These are phyloP conservation scores for Rhadinocentrus ornatus DNA, from an alignment of 2,797 vertebrate species.

Conservation along the genomic window DNA sequence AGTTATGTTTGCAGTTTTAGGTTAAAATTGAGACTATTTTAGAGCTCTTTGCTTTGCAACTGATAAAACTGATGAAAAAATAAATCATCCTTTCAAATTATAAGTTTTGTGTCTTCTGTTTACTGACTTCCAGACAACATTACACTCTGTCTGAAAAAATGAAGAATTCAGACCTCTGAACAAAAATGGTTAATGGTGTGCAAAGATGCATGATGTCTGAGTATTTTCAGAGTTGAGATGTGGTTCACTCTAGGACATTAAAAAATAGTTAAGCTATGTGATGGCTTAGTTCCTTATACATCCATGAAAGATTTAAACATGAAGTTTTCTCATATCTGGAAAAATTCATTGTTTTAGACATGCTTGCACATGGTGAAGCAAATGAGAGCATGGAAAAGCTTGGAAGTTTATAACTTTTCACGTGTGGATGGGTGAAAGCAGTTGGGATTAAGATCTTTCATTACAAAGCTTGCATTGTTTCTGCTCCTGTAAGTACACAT, in stretches of 20 bases:
- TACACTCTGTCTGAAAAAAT: background rate
- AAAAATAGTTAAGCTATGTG: too few relatives aligned
- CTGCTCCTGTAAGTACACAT: too few relatives aligned
- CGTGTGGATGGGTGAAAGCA: too few relatives aligned
- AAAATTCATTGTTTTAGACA: too few relatives aligned
- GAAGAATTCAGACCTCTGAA: background rate
- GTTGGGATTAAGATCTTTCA: too few relatives aligned
- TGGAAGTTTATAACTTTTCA: too few relatives aligned
- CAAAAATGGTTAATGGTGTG: background rate
- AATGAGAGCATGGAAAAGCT: background rate
- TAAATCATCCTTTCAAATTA: constrained; percentile 4
- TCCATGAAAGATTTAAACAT: too few relatives aligned
- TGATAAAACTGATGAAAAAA: background rate
- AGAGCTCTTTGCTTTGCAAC: background rate
- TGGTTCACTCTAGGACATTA: too few relatives aligned
- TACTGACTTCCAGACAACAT: background rate
- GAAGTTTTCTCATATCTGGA: too few relatives aligned
- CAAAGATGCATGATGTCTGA: background rate
- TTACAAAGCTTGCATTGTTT: too few relatives aligned
- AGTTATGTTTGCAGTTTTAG: background rate
- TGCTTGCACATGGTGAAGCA: too few relatives aligned
- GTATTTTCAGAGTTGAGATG: background rate
- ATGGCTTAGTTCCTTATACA: too few relatives aligned
- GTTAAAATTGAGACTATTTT: background rate
- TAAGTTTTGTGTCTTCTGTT: background rate